A percentile compares a stretch with the other conserved stretches of the same genome.
phyloP scores from a whole-genome alignment of 2,888 invertebrate genomes.

The Sepiola atlantica region DNA sequence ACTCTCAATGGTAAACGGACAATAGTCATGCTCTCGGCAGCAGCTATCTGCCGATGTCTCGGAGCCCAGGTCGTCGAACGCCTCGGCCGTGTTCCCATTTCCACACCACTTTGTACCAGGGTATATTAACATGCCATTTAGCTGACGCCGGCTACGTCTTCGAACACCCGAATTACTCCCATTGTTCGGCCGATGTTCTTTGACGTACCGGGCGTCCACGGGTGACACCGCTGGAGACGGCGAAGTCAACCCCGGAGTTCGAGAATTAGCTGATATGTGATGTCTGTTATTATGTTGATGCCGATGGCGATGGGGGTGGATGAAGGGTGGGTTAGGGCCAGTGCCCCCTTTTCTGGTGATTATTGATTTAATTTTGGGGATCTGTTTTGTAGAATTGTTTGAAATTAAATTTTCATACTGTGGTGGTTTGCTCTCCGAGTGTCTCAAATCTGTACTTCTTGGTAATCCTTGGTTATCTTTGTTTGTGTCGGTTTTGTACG shows the following conservation, averaged over 20 bases:
- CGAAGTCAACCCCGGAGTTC: neutral
- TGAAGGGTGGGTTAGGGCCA: neutral
- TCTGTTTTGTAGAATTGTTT: neutral
- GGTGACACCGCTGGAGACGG: neutral
- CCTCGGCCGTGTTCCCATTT: constrained; percentile 57
- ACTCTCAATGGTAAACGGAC: constrained; percentile 56
- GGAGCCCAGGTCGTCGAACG: constrained; percentile 58
- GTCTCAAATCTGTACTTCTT: neutral
- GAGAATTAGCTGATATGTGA: neutral
- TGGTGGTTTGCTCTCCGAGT: neutral
- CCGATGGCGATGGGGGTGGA: neutral
- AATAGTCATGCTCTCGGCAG: constrained; percentile 61
- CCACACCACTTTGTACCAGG: constrained; percentile 65
- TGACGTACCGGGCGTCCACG: constrained; percentile 8
- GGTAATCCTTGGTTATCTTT: neutral
- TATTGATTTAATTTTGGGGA: neutral
- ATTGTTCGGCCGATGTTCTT: neutral
- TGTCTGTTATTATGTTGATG: neutral
- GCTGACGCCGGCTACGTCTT: constrained; percentile 47
- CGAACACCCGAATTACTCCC: neutral
- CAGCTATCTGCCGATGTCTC: constrained; percentile 58
- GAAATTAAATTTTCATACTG: neutral
- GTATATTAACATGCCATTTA: constrained; percentile 56
- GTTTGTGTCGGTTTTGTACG: neutral
- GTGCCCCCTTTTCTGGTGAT: neutral